A percentile compares a stretch with the other conserved stretches of the same genome.
Conservation (phyloP, 2,113 vertebrate genomes). For the Pleuronectes platessa region DNA sequence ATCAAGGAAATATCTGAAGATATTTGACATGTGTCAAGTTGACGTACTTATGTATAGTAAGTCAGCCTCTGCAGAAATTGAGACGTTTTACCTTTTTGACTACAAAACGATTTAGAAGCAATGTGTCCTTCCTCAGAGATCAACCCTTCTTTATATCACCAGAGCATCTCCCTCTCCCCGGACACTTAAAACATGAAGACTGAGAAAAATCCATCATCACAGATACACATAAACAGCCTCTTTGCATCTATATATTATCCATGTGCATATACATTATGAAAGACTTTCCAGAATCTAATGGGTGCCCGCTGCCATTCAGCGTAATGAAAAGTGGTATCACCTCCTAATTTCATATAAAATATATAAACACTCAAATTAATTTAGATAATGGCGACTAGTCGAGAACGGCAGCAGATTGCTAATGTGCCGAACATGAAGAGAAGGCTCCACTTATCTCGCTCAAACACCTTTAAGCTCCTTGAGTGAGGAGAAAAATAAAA, state of each 20-base stretch:
- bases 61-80: background rate
- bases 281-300: slow-evolving; percentile 27
- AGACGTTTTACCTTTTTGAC: slow-evolving; percentile 7
- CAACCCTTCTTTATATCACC: slow-evolving; percentile 1
- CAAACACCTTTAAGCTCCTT: slow-evolving; percentile 65
- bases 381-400: slow-evolving; percentile 43
- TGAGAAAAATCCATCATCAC: background rate
- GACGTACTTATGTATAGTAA: background rate
- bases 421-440: slow-evolving; percentile 44
- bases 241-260: background rate
- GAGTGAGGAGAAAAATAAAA: slow-evolving; percentile 59
- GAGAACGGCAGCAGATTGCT: slow-evolving; percentile 35
- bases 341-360: slow-evolving; percentile 48
- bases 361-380: slow-evolving; percentile 42
- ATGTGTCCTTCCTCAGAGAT: background rate
- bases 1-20: slow-evolving; percentile 13
- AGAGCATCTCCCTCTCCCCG: background rate
- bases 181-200: slow-evolving; percentile 5
- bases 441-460: slow-evolving; percentile 65
- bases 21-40: slow-evolving; percentile 19
- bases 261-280: slow-evolving; percentile 8
- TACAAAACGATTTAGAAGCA: background rate
- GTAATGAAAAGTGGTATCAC: slow-evolving; percentile 36
- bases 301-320: slow-evolving; percentile 8
- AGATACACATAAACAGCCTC: background rate